Base-by-base conservation (phyloP, 2,888 invertebrate species). In the Ceramica pisi region DNA sequence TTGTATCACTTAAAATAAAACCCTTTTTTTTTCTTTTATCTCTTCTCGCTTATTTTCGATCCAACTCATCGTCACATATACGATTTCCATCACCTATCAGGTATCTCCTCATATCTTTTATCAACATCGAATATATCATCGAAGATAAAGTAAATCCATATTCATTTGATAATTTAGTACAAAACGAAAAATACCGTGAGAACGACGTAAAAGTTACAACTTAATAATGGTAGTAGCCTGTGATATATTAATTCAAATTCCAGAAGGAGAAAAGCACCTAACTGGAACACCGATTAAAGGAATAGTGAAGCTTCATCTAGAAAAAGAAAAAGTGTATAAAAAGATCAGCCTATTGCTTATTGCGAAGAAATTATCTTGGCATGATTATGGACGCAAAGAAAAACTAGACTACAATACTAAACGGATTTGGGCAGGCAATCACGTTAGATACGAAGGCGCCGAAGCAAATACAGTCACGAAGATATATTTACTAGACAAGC, bases 191-290 rank as follows among this genome's bases (percentile, higher is more conserved):
- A 23, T 35, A 41, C 0, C 0, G 2, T 2, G 48, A 5, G 10
- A 19, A 71, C 9, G 44, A 69, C 70, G 59, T 60, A 16, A 46
- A n/a, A 19, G 26, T 26, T 9, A 19, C 19, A 3, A 1, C 7
- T n/a, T 12, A 12, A 35, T 26, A 26, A 89, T 89, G 89, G 85
- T 82, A 62, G 75, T 89, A 9, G 60, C 62, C 0, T 87, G 88
- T 76, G 75, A 89, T 70, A 89, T 89, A 51, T 67, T 83, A 7
- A 76, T 89, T 16, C 82, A 26, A 63, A 66, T 57, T 21, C 70
- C 72, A 14, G 44, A 35, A 41, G 79, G 74, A 31, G 83, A 82
- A 16, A 73, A 71, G 5, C 81, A 83, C 50, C 71, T 65, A 44
- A 80, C 85, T 2, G 87, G 88, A 2, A 59, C 67, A 38, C 38